Evolutionary conservation across 2,888 invertebrate genomes (phyloP).

Genomic region (Yponomeuta evonymella): DNA sequence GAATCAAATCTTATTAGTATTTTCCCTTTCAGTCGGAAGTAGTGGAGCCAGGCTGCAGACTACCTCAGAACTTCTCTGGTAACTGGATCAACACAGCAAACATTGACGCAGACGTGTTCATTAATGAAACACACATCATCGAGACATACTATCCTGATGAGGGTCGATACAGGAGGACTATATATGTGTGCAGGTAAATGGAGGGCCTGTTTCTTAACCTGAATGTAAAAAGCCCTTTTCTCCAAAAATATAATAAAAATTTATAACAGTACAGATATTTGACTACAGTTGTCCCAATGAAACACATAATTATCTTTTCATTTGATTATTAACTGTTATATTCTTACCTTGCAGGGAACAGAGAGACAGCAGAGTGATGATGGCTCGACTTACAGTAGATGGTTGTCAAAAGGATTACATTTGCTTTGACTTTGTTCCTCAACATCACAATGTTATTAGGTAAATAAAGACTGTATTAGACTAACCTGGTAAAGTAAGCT

Average conservation of each 20-base stretch:
- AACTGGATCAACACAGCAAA: constrained; percentile 98
- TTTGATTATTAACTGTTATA: neutral
- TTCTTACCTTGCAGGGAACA: constrained; percentile 78
- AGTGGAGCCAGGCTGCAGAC: constrained; percentile 91
- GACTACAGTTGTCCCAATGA: too few species aligned
- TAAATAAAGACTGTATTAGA: neutral
- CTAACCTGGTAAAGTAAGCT: too few species aligned
- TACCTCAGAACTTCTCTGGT: constrained; percentile 95
- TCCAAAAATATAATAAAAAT: too few species aligned
- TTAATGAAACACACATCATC: constrained; percentile 97
- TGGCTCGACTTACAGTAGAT: constrained; percentile 97
- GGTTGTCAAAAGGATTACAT: constrained; percentile 98
- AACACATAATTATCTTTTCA: too few species aligned
- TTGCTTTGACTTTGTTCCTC: constrained; percentile 96
- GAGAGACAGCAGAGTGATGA: constrained; percentile 92
- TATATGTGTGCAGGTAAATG: constrained; percentile 88
- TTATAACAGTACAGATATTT: too few species aligned
- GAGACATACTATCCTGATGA: constrained; percentile 97
- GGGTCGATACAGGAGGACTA: constrained; percentile 89
- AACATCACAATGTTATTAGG: constrained; percentile 91
- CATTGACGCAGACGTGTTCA: constrained; percentile 94
- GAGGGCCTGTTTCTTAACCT: neutral
- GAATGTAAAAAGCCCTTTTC: too few species aligned
- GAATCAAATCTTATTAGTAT: neutral
- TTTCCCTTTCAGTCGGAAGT: constrained; percentile 82